Evolutionary conservation across 23 tunicate species (phyloP).

Genomic region (Halocynthia roretzi): DNA sequence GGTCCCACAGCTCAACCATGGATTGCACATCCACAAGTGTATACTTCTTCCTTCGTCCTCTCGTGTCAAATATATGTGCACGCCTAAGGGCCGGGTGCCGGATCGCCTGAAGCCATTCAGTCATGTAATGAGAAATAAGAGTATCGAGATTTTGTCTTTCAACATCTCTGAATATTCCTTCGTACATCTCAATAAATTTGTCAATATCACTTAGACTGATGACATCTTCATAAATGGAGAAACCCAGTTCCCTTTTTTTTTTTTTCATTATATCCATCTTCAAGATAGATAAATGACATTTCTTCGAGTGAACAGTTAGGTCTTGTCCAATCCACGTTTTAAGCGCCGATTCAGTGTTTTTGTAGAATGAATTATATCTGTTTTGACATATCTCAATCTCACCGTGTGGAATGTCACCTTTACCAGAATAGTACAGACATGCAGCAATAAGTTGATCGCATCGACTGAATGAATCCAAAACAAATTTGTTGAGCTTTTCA

Average conservation of each 20-base stretch:
- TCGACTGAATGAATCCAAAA: conserved; percentile 28
- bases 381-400: conserved; percentile 21
- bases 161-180: conserved; percentile 6
- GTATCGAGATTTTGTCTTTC: background rate
- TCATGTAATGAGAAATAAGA: conserved; percentile 7
- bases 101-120: conserved; percentile 14
- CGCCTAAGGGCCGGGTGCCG: background rate
- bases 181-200: background rate
- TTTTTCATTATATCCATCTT: conserved; percentile 24
- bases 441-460: conserved; percentile 49
- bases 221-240: conserved; percentile 11
- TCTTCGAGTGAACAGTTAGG: conserved; percentile 12
- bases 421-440: conserved; percentile 21
- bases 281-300: conserved; percentile 15
- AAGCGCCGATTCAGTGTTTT: conserved; percentile 20
- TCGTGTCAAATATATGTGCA: too few relatives aligned
- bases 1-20: conserved; percentile 3
- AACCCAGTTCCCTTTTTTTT: background rate
- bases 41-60: background rate
- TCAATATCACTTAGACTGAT: background rate
- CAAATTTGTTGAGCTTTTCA: conserved; percentile 13
- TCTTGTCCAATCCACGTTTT: conserved; percentile 16
- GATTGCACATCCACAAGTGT: conserved; percentile 1
- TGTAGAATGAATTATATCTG: conserved; percentile 27
- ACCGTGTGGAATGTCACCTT: conserved; percentile 14